These are phyloP conservation scores for Otis tarda DNA, from an alignment of 2,113 vertebrate genomes.

Conservation along the genomic window DNA sequence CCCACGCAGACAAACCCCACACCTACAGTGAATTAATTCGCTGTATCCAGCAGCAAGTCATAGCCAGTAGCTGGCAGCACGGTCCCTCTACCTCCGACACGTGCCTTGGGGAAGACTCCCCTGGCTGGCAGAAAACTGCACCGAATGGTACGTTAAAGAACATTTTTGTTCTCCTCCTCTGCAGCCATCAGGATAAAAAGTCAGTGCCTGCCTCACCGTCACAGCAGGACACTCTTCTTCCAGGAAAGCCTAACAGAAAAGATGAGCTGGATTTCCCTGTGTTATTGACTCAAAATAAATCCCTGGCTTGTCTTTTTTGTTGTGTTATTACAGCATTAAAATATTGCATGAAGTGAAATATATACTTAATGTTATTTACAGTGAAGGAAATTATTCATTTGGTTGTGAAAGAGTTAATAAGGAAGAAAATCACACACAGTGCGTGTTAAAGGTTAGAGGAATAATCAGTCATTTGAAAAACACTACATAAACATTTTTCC, in stretches of 20 bases:
- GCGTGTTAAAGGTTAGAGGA: constrained; percentile 94
- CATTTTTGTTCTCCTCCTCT: neutral
- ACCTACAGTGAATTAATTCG: neutral
- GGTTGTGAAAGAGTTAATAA: constrained; percentile 84
- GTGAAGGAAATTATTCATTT: constrained; percentile 12
- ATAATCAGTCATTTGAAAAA: constrained; percentile 97
- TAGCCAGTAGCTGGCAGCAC: constrained; percentile 62
- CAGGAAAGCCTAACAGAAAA: neutral
- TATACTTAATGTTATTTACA: constrained; percentile 30
- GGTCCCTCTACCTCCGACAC: constrained; percentile 4
- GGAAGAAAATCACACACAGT: constrained; percentile 83
- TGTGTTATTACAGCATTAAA: neutral
- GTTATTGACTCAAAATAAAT: neutral
- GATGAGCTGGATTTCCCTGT: neutral
- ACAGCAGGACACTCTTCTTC: neutral
- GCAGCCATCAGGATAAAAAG: neutral
- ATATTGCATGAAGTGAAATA: neutral
- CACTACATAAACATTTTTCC: constrained; percentile 99
- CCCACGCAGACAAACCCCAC: neutral
- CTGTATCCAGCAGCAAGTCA: neutral
- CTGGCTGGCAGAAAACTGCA: neutral
- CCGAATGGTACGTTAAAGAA: neutral
- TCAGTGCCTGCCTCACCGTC: neutral
- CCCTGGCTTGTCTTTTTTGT: neutral
- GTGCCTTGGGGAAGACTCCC: neutral